Conservation (phyloP, 2,888 invertebrate genomes). For the Cinara cedri region DNA sequence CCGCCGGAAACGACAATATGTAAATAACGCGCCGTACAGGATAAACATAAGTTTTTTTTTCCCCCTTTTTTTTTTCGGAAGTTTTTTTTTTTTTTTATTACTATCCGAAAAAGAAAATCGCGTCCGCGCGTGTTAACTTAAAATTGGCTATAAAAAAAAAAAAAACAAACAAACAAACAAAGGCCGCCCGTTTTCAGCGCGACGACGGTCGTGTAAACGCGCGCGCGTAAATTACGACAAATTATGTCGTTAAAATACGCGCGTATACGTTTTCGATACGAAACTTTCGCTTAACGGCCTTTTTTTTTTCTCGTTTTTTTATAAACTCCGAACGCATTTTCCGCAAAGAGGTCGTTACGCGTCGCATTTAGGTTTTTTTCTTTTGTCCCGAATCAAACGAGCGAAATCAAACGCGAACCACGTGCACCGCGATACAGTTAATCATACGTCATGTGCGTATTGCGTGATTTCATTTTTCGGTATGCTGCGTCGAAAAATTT, state of each 20-base stretch:
- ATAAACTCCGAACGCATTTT: too few species aligned
- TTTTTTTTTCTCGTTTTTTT: neutral
- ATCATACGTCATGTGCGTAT: too few species aligned
- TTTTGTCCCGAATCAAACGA: too few species aligned
- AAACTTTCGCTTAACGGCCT: neutral
- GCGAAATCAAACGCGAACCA: too few species aligned
- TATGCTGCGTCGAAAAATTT: too few species aligned
- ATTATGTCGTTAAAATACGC: neutral
- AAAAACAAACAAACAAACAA: neutral
- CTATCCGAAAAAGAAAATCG: constrained; percentile 14
- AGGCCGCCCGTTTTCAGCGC: neutral
- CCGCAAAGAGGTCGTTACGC: too few species aligned
- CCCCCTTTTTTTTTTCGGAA: neutral
- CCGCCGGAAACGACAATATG: neutral
- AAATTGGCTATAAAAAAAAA: neutral
- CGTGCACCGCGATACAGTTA: too few species aligned
- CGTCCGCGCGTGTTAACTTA: neutral
- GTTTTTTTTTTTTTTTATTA: constrained; percentile 20
- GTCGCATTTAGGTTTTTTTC: too few species aligned
- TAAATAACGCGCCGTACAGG: constrained; percentile 29
- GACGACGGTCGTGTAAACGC: neutral
- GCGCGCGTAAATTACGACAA: neutral
- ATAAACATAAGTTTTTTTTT: constrained; percentile 33
- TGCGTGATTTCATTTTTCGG: too few species aligned
- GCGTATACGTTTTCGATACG: neutral